These are phyloP conservation scores for Periparus ater DNA, from an alignment of 2,797 vertebrate species.

Conservation along the genomic window DNA sequence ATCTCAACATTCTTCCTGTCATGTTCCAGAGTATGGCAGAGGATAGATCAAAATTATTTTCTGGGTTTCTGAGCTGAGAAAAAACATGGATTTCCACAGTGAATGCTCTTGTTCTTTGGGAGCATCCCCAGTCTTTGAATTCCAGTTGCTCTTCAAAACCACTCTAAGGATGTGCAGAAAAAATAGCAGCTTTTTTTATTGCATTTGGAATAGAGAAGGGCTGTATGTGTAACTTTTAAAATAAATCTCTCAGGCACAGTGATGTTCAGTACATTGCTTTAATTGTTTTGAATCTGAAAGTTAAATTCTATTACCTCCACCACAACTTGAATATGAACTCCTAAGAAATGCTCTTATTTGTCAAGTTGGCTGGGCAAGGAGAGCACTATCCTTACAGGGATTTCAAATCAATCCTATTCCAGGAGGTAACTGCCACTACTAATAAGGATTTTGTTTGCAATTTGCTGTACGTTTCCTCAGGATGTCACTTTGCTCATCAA, in stretches of 20 bases:
- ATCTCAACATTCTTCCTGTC: neutral
- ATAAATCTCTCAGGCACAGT: neutral
- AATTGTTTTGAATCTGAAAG: slow-evolving; percentile 49
- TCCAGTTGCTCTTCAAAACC: neutral
- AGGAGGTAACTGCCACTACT: slow-evolving; percentile 68
- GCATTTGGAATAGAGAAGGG: neutral
- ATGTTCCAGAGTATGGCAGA: neutral
- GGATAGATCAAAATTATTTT: neutral
- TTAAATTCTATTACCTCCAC: slow-evolving; percentile 50
- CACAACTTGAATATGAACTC: slow-evolving; percentile 46
- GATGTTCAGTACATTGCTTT: slow-evolving; percentile 23
- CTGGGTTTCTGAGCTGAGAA: neutral
- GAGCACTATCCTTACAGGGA: slow-evolving; percentile 51
- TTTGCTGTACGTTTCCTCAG: slow-evolving; percentile 64
- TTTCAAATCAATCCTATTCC: slow-evolving; percentile 64
- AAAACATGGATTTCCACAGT: neutral
- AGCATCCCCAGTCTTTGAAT: neutral
- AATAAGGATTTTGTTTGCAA: slow-evolving; percentile 69
- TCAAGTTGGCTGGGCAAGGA: slow-evolving; percentile 21
- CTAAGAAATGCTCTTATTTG: slow-evolving; percentile 38
- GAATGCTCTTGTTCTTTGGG: neutral
- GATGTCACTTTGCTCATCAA: slow-evolving; percentile 70
- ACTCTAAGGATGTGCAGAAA: neutral
- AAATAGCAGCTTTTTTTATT: neutral
- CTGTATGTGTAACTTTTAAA: neutral